Percentiles rank a stretch among this genome's conserved stretches.
Evolutionary conservation across 2,888 invertebrate genomes (phyloP).

Genomic region (Rhabditoides inermis): DNA sequence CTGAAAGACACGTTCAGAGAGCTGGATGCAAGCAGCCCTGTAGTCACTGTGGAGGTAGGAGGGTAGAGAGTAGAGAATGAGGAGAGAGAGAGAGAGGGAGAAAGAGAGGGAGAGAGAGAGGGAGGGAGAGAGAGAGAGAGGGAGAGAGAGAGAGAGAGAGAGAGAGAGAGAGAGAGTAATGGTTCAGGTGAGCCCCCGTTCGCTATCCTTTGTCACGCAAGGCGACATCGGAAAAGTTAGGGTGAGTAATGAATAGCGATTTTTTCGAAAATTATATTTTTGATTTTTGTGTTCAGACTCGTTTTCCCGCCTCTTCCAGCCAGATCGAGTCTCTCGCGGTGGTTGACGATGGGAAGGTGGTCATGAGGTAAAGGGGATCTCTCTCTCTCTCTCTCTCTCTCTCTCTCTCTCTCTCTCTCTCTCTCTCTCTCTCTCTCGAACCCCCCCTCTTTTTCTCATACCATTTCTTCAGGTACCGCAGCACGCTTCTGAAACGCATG

Average conservation of each 20-base stretch:
- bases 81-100: conserved; percentile 2
- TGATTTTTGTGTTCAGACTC: conserved; percentile 5
- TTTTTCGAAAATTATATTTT: neutral
- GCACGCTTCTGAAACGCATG: neutral
- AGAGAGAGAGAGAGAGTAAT: too few relatives aligned
- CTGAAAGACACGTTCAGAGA: neutral
- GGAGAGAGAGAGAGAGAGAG: too few relatives aligned
- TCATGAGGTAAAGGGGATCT: too few relatives aligned
- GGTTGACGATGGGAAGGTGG: too few relatives aligned
- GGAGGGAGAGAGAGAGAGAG: conserved; percentile 7
- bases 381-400: neutral
- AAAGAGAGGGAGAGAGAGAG: conserved; percentile 6
- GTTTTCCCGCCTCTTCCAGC: neutral
- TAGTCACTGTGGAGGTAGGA: conserved; percentile 1
- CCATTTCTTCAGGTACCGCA: neutral
- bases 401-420: neutral
- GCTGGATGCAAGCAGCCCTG: neutral
- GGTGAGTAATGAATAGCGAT: too few relatives aligned
- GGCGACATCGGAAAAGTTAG: too few relatives aligned
- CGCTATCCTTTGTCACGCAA: too few relatives aligned
- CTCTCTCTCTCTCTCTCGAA: neutral
- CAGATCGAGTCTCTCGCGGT: neutral
- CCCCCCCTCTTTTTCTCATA: conserved; percentile 1
- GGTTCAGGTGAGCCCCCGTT: too few relatives aligned
- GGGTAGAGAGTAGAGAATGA: conserved; percentile 2